phyloP scores from a whole-genome alignment of 1,140 invertebrate genomes.

The Sarcophaga peregrina region DNA sequence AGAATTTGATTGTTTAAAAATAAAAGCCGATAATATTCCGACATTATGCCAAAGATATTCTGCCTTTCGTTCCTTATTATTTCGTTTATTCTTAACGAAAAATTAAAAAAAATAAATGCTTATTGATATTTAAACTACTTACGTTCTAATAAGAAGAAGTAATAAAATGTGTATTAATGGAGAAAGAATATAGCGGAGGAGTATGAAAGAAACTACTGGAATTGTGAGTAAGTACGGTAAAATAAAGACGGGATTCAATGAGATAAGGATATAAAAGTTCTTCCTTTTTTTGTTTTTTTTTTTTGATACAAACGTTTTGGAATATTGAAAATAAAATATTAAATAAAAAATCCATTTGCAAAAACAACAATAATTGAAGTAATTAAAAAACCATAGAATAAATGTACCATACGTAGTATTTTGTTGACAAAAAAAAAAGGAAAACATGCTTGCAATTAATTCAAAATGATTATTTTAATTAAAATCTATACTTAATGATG shows the following conservation, averaged over 20 bases:
- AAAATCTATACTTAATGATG: conserved; percentile 24
- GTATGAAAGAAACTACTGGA: not conserved
- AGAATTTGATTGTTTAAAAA: too few relatives aligned
- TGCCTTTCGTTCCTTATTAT: too few relatives aligned
- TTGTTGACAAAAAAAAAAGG: not conserved
- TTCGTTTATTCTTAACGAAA: too few relatives aligned
- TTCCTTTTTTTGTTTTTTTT: too few relatives aligned
- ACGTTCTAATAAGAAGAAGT: not conserved
- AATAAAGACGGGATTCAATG: not conserved
- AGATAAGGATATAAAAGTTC: not conserved
- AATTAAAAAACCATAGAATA: not conserved
- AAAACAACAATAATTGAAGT: too few relatives aligned
- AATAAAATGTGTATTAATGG: not conserved
- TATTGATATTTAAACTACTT: too few relatives aligned
- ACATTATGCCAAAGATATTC: too few relatives aligned
- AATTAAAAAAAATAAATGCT: too few relatives aligned
- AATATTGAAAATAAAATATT: conserved; percentile 1
- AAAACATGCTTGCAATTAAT: not conserved
- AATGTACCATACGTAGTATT: not conserved
- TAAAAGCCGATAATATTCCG: too few relatives aligned
- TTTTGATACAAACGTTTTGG: not conserved
- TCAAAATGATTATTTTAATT: not conserved
- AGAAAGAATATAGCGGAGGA: not conserved
- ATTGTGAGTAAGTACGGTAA: not conserved
- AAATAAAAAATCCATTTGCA: not conserved